Percentiles rank a stretch among this genome's conserved stretches.
These are phyloP conservation scores for Nanger granti DNA, from an alignment of 2,113 vertebrate species.

Conservation along the genomic window DNA sequence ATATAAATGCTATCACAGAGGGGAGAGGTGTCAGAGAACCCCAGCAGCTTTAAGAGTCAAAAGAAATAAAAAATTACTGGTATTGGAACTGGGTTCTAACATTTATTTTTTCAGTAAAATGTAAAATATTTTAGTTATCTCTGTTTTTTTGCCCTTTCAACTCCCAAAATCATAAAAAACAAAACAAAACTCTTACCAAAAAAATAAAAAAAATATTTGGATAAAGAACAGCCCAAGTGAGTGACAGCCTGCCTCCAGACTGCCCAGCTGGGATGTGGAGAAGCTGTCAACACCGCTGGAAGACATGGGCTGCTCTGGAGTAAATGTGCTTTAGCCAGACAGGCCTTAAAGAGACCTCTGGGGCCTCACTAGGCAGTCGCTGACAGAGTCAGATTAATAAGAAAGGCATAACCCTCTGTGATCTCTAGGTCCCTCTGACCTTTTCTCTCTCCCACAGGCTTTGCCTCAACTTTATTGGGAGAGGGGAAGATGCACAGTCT, in stretches of 20 bases:
- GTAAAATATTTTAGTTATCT: neutral
- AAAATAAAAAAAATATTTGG: neutral
- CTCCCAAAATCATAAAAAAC: neutral
- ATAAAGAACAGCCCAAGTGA: neutral
- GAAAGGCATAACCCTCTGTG: neutral
- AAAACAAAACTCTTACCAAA: neutral
- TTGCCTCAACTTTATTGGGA: neutral
- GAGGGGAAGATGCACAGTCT: neutral
- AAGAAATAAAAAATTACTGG: neutral
- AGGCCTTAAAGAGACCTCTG: neutral
- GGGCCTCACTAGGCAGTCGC: neutral
- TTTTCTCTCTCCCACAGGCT: conserved; percentile 52
- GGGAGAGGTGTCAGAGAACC: neutral
- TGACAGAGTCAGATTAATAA: conserved; percentile 25
- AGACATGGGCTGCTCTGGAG: neutral
- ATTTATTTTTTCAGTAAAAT: neutral
- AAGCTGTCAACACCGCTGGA: neutral
- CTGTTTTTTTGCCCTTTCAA: neutral
- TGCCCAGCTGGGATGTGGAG: neutral
- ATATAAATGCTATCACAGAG: neutral
- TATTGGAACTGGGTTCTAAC: neutral
- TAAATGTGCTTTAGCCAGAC: neutral
- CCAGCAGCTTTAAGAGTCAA: neutral
- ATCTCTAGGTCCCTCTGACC: neutral
- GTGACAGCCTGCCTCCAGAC: neutral